Evolutionary conservation across 2,888 invertebrate genomes (phyloP).

Genomic region (Drosophila emarginata): DNA sequence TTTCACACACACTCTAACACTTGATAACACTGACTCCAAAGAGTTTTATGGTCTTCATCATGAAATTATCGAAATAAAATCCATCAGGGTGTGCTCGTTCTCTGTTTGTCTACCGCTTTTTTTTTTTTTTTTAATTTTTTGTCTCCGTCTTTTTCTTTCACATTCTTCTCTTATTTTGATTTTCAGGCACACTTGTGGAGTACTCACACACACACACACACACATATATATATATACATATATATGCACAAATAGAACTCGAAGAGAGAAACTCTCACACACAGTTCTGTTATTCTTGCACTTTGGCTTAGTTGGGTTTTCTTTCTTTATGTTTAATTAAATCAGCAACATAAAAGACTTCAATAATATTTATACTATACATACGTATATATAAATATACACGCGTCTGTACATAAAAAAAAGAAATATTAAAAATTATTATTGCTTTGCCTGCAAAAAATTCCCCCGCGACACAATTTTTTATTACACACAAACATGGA

Average conservation of each 20-base stretch:
- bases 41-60: constrained; percentile 53
- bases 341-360: not conserved
- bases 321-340: not conserved
- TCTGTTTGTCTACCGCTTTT: constrained; percentile 1
- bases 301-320: not conserved
- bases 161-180: constrained; percentile 63
- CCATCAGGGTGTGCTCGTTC: constrained; percentile 76
- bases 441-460: not conserved
- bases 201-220: constrained; percentile 30
- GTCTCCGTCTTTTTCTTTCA: constrained; percentile 16
- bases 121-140: constrained; percentile 28
- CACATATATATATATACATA: too few species aligned
- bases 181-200: constrained; percentile 73
- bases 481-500: not conserved
- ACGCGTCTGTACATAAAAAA: not conserved
- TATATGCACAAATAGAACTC: not conserved
- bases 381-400: not conserved
- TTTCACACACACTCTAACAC: constrained; percentile 68
- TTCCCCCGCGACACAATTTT: not conserved
- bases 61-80: constrained; percentile 70
- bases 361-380: not conserved
- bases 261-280: not conserved
- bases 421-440: not conserved
- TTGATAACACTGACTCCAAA: constrained; percentile 36
- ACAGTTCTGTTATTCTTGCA: constrained; percentile 9